Conservation (phyloP, 2,888 invertebrate species). For the Rhagium mordax region DNA sequence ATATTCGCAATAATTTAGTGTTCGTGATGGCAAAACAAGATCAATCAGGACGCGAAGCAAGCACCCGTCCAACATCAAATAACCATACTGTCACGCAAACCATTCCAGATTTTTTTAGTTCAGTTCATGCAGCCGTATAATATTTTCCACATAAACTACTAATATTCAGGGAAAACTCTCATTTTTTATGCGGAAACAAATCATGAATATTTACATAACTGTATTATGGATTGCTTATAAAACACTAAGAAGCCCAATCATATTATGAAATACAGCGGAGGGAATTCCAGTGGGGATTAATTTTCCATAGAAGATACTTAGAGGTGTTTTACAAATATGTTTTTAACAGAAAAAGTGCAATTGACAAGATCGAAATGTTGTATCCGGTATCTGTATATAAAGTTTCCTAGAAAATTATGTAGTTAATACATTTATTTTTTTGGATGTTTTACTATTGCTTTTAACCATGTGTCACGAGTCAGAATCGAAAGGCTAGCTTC, state of each 20-base stretch:
- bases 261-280: too few relatives aligned
- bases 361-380: too few relatives aligned
- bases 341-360: too few relatives aligned
- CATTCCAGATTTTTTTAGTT: constrained; percentile 18
- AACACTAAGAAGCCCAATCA: not conserved
- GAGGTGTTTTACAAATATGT: too few relatives aligned
- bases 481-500: too few relatives aligned
- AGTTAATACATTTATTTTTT: too few relatives aligned
- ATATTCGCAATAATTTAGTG: constrained; percentile 57
- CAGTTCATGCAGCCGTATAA: constrained; percentile 15
- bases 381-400: too few relatives aligned
- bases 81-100: constrained; percentile 51
- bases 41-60: constrained; percentile 58
- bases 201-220: constrained; percentile 3
- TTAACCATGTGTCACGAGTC: too few relatives aligned
- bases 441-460: too few relatives aligned
- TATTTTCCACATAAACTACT: not conserved
- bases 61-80: constrained; percentile 52
- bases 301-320: too few relatives aligned
- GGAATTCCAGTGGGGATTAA: too few relatives aligned
- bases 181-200: constrained; percentile 7
- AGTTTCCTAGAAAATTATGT: too few relatives aligned
- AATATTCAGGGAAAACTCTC: constrained; percentile 3
- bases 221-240: not conserved
- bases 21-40: constrained; percentile 57